phyloP scores from a whole-genome alignment of 2,888 invertebrate species.

The Leptinotarsa rubiginosa region DNA sequence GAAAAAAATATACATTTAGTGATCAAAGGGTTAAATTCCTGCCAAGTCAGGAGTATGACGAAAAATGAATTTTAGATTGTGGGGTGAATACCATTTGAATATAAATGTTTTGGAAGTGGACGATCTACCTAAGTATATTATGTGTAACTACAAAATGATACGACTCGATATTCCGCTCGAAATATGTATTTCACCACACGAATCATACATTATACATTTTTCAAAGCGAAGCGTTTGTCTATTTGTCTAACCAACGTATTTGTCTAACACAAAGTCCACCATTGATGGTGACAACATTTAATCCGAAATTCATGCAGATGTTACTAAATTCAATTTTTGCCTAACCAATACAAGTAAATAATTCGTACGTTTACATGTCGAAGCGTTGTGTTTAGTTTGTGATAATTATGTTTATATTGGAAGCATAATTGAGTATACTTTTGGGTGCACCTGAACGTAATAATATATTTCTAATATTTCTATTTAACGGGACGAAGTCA shows the following conservation, averaged over 20 bases:
- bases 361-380: neutral
- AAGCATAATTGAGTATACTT: neutral
- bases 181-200: neutral
- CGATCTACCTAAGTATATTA: neutral
- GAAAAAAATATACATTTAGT: too few relatives aligned
- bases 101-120: neutral
- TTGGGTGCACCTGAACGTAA: too few relatives aligned
- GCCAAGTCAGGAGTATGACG: neutral
- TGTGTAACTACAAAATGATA: neutral
- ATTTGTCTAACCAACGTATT: neutral
- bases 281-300: too few relatives aligned
- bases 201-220: neutral
- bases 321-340: neutral
- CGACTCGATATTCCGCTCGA: neutral
- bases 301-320: neutral
- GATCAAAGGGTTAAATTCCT: neutral
- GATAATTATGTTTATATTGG: neutral
- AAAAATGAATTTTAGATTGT: neutral
- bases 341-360: neutral
- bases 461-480: too few relatives aligned
- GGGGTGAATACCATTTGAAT: neutral
- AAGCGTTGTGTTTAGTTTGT: conserved; percentile 1
- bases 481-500: too few relatives aligned
- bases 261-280: too few relatives aligned
- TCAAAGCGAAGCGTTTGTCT: neutral